Base-by-base conservation (phyloP, 2,888 invertebrate species). In the Caenorhabditis becei region DNA sequence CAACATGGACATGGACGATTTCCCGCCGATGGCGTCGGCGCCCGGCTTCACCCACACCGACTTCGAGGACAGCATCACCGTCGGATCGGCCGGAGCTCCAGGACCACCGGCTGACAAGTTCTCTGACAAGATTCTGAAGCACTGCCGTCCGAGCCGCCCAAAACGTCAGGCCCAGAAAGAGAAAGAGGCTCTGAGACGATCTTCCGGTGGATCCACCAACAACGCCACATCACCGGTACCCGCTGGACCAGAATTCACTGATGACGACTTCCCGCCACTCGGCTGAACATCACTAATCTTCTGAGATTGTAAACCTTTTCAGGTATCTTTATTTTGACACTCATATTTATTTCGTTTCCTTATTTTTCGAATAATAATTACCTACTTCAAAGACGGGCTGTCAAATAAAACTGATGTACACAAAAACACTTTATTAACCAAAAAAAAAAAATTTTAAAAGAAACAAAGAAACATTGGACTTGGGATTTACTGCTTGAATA, bases 181-280 rank as follows among this genome's bases (percentile, higher is more conserved):
- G 47, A 14, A 49, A n/a, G 72, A 56, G 3, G 23, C 56, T 11
- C 63, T 44, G n/a, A 18, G 67, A 71, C 58, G 51, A n/a, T 53
- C 65, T 3, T 32, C 32, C 32, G 32, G 32, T 10, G 32, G 32
- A 32, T 32, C 32, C 10, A 10, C 10, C n/a, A n/a, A n/a, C n/a
- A n/a, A n/a, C 10, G 32, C 10, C 32, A 10, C 32, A 7, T 32
- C 53, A 16, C 20, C 56, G 16, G 41, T 56, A 35, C 58, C 63
- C n/a, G 1, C 32, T 7, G 58, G 59, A 2, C 78, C 78, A 14
- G 32, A 49, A 1, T 80, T 80, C 59, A 80, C 74, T 0, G 79
- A 80, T 1, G 72, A 67, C 23, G 79, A 80, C 32, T 80, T 80
- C 35, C 79, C 79, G 10, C 79, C 79, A 5, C 79, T 80, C 32